Evolutionary conservation across 2,888 invertebrate genomes (phyloP).

Genomic region (Conchocele bisecta): DNA sequence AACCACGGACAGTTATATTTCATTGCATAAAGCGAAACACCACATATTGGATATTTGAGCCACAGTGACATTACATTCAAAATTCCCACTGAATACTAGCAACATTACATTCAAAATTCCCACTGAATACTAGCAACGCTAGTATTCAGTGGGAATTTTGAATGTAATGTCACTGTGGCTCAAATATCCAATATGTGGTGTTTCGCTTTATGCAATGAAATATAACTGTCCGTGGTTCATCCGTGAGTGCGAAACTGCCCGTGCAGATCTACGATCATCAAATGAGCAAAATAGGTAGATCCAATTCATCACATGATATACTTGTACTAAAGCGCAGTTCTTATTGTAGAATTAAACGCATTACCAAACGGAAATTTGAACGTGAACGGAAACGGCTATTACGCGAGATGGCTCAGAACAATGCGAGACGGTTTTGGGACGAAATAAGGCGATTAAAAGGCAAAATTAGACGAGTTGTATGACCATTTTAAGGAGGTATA

Average conservation of each 20-base stretch:
- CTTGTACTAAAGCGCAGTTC: background rate
- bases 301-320: background rate
- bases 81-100: too few relatives aligned
- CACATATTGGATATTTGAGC: too few relatives aligned
- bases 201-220: too few relatives aligned
- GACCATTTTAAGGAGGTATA: conserved; percentile 6
- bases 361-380: background rate
- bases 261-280: background rate
- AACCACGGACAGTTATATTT: too few relatives aligned
- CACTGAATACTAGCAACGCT: too few relatives aligned
- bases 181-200: too few relatives aligned
- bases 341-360: background rate
- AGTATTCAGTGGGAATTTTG: too few relatives aligned
- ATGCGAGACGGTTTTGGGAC: conserved; percentile 1
- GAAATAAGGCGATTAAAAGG: conserved; percentile 1
- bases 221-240: conserved; percentile 8
- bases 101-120: too few relatives aligned
- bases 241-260: background rate
- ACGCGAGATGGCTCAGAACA: background rate
- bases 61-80: too few relatives aligned
- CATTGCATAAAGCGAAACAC: too few relatives aligned
- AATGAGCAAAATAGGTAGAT: background rate
- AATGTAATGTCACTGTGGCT: too few relatives aligned
- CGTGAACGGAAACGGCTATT: background rate
- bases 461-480: background rate